Conservation (phyloP, 2,797 vertebrate species). For the Spatula versicolor region DNA sequence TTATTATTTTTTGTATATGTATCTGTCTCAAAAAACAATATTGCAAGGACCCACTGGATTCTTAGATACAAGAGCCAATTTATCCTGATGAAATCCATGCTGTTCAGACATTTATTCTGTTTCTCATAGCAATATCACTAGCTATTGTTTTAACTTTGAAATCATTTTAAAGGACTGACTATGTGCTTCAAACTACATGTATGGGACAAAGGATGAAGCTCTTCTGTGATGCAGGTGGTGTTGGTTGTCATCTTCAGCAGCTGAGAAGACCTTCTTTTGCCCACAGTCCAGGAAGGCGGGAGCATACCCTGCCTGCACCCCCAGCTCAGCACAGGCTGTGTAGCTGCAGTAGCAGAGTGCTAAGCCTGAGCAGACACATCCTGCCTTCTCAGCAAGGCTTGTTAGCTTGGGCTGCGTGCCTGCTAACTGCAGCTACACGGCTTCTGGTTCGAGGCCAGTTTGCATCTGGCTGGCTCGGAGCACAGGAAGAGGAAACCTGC, state of each 20-base stretch:
- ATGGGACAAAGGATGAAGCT: neutral
- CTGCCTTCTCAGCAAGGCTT: neutral
- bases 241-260: neutral
- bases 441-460: neutral
- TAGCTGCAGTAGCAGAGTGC: neutral
- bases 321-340: neutral
- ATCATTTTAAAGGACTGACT: neutral
- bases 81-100: neutral
- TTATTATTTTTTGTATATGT: neutral
- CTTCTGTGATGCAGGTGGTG: neutral
- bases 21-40: neutral
- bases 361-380: neutral
- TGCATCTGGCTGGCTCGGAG: neutral
- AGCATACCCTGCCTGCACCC: neutral
- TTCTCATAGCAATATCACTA: neutral
- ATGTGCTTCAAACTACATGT: rapidly evolving
- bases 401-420: neutral
- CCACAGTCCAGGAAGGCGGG: rapidly evolving
- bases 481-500: neutral
- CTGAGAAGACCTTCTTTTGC: neutral
- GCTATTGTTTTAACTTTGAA: neutral
- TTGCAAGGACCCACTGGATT: neutral
- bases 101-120: neutral
- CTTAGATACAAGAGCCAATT: neutral
- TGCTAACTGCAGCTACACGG: neutral